Conservation (phyloP, 1,140 invertebrate species). For the Zaprionus nigranus region DNA sequence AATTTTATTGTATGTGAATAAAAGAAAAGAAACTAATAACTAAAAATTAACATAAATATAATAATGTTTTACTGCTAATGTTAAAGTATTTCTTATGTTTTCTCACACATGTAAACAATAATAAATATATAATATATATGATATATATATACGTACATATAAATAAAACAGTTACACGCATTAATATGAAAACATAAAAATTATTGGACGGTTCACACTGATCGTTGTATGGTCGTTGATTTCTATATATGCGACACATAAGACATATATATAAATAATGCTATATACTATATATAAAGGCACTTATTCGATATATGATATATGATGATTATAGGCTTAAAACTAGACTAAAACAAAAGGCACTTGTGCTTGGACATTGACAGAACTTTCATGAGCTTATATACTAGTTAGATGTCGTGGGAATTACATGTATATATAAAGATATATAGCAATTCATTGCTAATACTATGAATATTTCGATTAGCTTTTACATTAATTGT, state of each 20-base stretch:
- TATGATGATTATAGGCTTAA: conserved; percentile 39
- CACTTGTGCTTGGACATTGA: conserved; percentile 36
- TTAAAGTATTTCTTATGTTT: conserved; percentile 59
- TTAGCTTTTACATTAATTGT: background rate
- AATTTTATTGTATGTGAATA: conserved; percentile 10
- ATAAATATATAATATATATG: conserved; percentile 18
- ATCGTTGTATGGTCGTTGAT: conserved; percentile 67
- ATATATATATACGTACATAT: conserved; percentile 51
- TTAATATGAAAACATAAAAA: conserved; percentile 72
- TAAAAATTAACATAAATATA: conserved; percentile 40
- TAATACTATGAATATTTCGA: background rate
- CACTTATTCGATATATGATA: conserved; percentile 37
- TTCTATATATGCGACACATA: conserved; percentile 72
- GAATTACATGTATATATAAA: background rate
- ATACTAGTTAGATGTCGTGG: background rate
- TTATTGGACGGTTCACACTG: conserved; percentile 83
- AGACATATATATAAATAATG: conserved; percentile 52
- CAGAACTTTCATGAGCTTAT: background rate
- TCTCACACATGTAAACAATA: conserved; percentile 61
- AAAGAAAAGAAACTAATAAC: conserved; percentile 17
- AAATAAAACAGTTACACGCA: conserved; percentile 51
- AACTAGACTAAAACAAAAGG: conserved; percentile 37
- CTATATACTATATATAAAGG: conserved; percentile 38
- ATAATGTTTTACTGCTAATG: conserved; percentile 15
- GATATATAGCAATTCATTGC: too few species aligned